These are phyloP conservation scores for Perca fluviatilis DNA, from an alignment of 2,113 vertebrate species.

Conservation along the genomic window DNA sequence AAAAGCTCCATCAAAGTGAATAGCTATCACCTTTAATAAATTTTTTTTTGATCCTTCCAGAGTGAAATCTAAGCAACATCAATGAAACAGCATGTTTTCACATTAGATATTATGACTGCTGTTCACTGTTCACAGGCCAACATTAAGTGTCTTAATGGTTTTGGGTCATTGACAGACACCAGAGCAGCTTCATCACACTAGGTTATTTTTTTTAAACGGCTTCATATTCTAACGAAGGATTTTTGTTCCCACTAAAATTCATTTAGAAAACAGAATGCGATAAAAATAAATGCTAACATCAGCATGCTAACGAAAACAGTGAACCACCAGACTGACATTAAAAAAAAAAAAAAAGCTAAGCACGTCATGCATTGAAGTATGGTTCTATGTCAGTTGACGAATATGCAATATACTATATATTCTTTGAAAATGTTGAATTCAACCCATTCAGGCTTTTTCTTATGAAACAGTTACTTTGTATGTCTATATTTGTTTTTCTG, in stretches of 20 bases:
- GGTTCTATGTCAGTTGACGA: too few species aligned
- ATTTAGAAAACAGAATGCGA: neutral
- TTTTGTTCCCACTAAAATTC: neutral
- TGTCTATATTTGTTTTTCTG: too few species aligned
- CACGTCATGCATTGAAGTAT: too few species aligned
- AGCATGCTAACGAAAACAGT: too few species aligned
- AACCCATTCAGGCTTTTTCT: too few species aligned
- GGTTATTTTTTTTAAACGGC: neutral
- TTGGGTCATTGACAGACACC: conserved; percentile 29
- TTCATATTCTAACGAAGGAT: conserved; percentile 2
- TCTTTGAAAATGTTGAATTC: too few species aligned
- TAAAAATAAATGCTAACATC: neutral
- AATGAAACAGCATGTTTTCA: conserved; percentile 29
- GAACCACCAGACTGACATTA: too few species aligned
- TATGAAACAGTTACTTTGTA: too few species aligned
- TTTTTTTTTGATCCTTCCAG: conserved; percentile 12
- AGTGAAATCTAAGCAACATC: conserved; percentile 30
- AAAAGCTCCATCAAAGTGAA: neutral
- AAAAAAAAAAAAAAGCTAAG: too few species aligned
- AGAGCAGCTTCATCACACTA: neutral
- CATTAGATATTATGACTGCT: conserved; percentile 23
- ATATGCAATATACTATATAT: too few species aligned
- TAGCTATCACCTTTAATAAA: conserved; percentile 23
- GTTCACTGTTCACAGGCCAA: conserved; percentile 35
- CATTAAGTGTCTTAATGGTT: conserved; percentile 57